Percentiles rank a stretch among this genome's conserved stretches.
Conservation (phyloP, 2,888 invertebrate species). For the Coelopa pilipes region DNA sequence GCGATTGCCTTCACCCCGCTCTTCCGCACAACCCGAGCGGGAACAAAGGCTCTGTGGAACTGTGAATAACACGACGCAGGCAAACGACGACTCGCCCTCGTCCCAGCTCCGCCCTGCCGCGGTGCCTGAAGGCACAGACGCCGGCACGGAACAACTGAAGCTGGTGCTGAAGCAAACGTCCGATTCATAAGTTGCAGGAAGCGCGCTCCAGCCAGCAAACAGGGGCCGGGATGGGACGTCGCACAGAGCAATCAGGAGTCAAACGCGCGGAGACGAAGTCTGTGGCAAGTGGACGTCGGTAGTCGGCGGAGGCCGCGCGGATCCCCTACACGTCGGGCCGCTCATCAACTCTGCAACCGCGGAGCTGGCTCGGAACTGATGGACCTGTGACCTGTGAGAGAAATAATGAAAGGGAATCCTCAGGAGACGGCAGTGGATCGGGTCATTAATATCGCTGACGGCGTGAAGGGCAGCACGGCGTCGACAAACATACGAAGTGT, state of each 20-base stretch:
- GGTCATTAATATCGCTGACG: too few relatives aligned
- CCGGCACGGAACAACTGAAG: neutral
- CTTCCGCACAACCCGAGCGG: neutral
- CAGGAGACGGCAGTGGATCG: too few relatives aligned
- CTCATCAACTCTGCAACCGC: too few relatives aligned
- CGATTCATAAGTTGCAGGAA: slow-evolving; percentile 27
- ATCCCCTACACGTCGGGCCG: too few relatives aligned
- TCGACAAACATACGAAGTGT: neutral
- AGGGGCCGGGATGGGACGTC: slow-evolving; percentile 19
- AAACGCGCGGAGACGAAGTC: too few relatives aligned
- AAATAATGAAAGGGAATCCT: too few relatives aligned
- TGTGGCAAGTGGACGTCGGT: too few relatives aligned
- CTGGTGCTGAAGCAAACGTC: slow-evolving; percentile 8
- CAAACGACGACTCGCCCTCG: slow-evolving; percentile 3
- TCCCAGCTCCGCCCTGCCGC: neutral
- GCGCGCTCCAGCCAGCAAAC: slow-evolving; percentile 27
- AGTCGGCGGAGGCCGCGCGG: too few relatives aligned
- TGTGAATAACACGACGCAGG: slow-evolving; percentile 5
- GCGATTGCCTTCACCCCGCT: neutral
- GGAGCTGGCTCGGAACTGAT: too few relatives aligned
- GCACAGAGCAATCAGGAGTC: neutral
- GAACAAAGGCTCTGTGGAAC: slow-evolving; percentile 3
- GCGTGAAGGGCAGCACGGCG: too few relatives aligned
- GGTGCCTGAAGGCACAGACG: slow-evolving; percentile 27
- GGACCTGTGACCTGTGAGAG: too few relatives aligned